A percentile compares a stretch with the other conserved stretches of the same genome.
Evolutionary conservation across 2,113 vertebrate species (phyloP).

Genomic region (Brienomyrus brachyistius): DNA sequence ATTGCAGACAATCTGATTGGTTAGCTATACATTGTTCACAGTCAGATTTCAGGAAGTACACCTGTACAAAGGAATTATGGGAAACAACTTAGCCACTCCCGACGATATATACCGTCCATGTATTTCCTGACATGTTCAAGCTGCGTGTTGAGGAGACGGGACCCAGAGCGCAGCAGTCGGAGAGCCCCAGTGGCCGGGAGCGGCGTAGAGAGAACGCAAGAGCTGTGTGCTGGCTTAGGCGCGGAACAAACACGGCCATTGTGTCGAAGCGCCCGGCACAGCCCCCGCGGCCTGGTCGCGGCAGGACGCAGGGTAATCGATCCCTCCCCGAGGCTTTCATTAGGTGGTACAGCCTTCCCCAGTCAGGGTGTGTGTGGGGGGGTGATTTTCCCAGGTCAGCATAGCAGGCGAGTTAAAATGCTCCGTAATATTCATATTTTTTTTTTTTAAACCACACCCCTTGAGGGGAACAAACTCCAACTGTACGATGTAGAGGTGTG

Average conservation of each 20-base stretch:
- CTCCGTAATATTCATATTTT: slow-evolving; percentile 22
- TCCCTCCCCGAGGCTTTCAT: slow-evolving; percentile 50
- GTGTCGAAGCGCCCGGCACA: slow-evolving; percentile 25
- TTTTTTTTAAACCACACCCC: slow-evolving; percentile 21
- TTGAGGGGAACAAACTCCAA: neutral
- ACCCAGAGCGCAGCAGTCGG: neutral
- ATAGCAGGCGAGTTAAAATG: slow-evolving; percentile 37
- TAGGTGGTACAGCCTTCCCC: slow-evolving; percentile 48
- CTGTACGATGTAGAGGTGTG: neutral
- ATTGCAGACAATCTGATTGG: neutral
- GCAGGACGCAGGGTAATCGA: slow-evolving; percentile 55
- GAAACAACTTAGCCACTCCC: neutral
- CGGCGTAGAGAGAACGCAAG: slow-evolving; percentile 31
- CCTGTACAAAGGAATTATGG: neutral
- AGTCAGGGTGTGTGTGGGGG: slow-evolving; percentile 3
- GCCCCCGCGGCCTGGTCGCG: slow-evolving; percentile 34
- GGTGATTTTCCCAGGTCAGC: slow-evolving; percentile 40
- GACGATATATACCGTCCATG: neutral
- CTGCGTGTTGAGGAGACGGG: neutral
- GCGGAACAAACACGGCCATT: slow-evolving; percentile 48
- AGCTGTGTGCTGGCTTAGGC: slow-evolving; percentile 48
- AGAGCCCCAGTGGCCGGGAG: neutral
- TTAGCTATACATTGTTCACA: neutral
- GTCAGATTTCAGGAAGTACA: neutral
- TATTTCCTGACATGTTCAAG: neutral